Conservation (phyloP, 2,888 invertebrate genomes). For the Orchesella flavescens region DNA sequence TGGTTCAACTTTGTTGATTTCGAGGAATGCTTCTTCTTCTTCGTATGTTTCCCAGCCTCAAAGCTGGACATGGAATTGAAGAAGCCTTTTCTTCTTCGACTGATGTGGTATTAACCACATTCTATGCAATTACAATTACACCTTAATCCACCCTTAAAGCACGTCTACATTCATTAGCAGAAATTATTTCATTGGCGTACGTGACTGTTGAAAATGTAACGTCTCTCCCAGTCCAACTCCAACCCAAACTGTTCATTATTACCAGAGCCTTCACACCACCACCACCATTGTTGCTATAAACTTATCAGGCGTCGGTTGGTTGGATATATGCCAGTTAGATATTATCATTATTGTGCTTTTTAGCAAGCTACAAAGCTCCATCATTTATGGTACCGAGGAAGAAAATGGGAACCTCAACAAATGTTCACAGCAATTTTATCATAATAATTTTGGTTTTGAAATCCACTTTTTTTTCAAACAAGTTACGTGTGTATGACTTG, state of each 20-base stretch:
- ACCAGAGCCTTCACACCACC: neutral
- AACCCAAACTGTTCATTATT: too few relatives aligned
- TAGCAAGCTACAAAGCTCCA: too few relatives aligned
- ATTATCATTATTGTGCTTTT: too few relatives aligned
- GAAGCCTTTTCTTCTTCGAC: neutral
- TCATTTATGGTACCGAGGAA: too few relatives aligned
- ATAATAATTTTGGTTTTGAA: too few relatives aligned
- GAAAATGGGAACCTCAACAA: too few relatives aligned
- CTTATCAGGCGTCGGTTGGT: neutral
- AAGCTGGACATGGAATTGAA: slow-evolving; percentile 6
- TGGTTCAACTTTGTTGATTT: slow-evolving; percentile 61
- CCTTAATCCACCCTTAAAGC: neutral
- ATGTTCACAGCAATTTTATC: too few relatives aligned
- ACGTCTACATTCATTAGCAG: slow-evolving; percentile 37
- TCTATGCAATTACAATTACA: slow-evolving; percentile 13
- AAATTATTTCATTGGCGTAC: slow-evolving; percentile 25
- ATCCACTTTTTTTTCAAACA: too few relatives aligned
- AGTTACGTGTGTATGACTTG: too few relatives aligned
- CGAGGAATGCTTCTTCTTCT: slow-evolving; percentile 47
- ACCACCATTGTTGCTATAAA: too few relatives aligned
- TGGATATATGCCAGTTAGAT: slow-evolving; percentile 33
- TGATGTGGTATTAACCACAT: neutral
- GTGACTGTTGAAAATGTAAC: slow-evolving; percentile 31
- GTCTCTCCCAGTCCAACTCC: too few relatives aligned
- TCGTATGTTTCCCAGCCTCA: neutral